phyloP scores from a whole-genome alignment of 2,113 vertebrate genomes.

The Rhegmatorhina hoffmannsi region DNA sequence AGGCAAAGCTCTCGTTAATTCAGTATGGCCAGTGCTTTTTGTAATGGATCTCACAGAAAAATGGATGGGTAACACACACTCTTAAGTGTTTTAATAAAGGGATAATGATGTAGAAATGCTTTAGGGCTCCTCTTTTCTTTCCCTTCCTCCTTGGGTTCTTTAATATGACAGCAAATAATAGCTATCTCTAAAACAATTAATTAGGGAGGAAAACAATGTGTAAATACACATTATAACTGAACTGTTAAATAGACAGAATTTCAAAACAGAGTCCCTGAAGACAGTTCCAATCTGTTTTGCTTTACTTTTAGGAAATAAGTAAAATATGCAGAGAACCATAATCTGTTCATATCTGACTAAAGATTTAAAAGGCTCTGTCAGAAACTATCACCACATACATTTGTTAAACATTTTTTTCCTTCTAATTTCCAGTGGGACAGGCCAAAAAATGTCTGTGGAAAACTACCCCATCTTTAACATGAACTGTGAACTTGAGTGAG shows the following conservation, averaged over 20 bases:
- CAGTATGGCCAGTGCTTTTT: not conserved
- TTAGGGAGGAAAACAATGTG: not conserved
- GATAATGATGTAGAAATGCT: not conserved
- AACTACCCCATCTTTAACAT: not conserved
- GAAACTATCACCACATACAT: not conserved
- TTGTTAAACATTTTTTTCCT: not conserved
- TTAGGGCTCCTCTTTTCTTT: not conserved
- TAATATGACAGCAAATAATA: not conserved
- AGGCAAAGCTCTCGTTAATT: not conserved
- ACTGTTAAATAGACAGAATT: not conserved
- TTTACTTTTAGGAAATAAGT: not conserved
- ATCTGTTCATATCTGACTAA: not conserved
- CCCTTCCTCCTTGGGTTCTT: not conserved
- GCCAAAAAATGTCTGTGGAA: not conserved
- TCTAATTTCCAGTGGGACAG: rapidly evolving
- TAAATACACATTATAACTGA: not conserved
- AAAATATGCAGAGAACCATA: not conserved
- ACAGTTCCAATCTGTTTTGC: not conserved
- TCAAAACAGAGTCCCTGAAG: not conserved
- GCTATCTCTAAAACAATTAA: not conserved
- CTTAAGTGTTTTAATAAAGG: not conserved
- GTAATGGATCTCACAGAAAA: not conserved
- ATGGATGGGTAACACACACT: not conserved
- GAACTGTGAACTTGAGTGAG: not conserved
- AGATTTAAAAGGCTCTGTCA: not conserved